Percentiles rank a stretch among this genome's conserved stretches.
These are phyloP conservation scores for Coenobita brevimanus DNA, from an alignment of 1,140 invertebrate species.

Conservation along the genomic window DNA sequence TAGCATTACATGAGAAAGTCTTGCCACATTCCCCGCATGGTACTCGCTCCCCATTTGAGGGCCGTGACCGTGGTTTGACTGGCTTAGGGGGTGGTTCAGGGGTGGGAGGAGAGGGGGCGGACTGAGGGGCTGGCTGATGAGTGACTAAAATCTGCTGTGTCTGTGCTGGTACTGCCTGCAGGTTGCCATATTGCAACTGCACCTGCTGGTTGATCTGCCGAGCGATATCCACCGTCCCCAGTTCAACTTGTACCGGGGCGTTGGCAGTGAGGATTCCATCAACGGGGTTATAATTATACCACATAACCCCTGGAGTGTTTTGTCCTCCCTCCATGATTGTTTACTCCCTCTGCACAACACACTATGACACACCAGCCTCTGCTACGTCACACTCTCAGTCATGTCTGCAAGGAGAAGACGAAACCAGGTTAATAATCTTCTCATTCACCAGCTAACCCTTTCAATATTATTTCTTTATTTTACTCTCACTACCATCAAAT, in stretches of 20 bases:
- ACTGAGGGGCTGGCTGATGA: slow-evolving; percentile 13
- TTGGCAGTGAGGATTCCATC: slow-evolving; percentile 53
- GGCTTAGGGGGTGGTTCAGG: slow-evolving; percentile 37
- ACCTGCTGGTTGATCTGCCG: slow-evolving; percentile 62
- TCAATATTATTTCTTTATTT: too few relatives aligned
- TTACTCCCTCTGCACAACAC: background rate
- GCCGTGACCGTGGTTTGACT: slow-evolving; percentile 35
- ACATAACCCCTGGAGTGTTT: slow-evolving; percentile 44
- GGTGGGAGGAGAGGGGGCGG: slow-evolving; percentile 26
- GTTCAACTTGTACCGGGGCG: slow-evolving; percentile 59
- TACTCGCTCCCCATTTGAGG: slow-evolving; percentile 60
- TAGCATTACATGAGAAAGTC: slow-evolving; percentile 61
- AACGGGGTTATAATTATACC: slow-evolving; percentile 53
- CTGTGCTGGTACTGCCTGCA: slow-evolving; percentile 46
- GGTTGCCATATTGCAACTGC: slow-evolving; percentile 53
- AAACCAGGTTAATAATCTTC: too few relatives aligned
- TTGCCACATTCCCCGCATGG: slow-evolving; percentile 60
- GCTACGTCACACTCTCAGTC: background rate
- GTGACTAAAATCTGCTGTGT: slow-evolving; percentile 52
- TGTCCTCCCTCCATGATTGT: slow-evolving; percentile 38
- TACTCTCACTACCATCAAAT: too few relatives aligned
- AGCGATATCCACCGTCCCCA: slow-evolving; percentile 57
- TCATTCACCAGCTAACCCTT: too few relatives aligned
- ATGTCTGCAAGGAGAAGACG: slow-evolving; percentile 6
- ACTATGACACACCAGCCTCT: too few relatives aligned